Evolutionary conservation across 2,113 vertebrate species (phyloP).

Genomic region (Eclectus roratus): DNA sequence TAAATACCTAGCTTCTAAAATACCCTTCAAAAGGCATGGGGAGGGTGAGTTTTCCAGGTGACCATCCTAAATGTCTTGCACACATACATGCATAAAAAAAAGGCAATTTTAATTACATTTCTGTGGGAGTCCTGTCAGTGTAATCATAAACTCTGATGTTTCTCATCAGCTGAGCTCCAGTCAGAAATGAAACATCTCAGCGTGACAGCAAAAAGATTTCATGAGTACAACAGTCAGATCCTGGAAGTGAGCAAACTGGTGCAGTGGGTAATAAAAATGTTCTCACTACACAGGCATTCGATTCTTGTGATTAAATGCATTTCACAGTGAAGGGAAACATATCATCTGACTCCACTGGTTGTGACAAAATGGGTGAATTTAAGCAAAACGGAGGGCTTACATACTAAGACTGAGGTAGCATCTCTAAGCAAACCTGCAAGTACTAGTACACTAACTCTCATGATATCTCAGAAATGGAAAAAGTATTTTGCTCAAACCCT

Average conservation of each 20-base stretch:
- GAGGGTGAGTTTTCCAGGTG: neutral
- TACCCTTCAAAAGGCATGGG: neutral
- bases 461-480: neutral
- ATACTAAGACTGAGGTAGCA: neutral
- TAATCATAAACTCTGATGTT: conserved; percentile 26
- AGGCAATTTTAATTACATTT: conserved; percentile 26
- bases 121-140: neutral
- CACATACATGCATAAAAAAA: neutral
- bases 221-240: neutral
- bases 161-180: conserved; percentile 4
- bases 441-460: neutral
- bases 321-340: conserved; percentile 1
- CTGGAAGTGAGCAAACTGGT: conserved; percentile 34
- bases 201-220: conserved; percentile 40
- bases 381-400: neutral
- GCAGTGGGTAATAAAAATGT: neutral
- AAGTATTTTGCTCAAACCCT: neutral
- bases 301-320: neutral
- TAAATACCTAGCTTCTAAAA: neutral
- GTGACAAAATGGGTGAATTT: neutral
- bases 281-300: neutral
- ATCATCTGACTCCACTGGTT: neutral
- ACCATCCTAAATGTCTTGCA: neutral
- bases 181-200: conserved; percentile 36
- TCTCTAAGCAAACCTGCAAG: neutral